phyloP scores from a whole-genome alignment of 2,797 vertebrate genomes.

The Sebastes jordani region DNA sequence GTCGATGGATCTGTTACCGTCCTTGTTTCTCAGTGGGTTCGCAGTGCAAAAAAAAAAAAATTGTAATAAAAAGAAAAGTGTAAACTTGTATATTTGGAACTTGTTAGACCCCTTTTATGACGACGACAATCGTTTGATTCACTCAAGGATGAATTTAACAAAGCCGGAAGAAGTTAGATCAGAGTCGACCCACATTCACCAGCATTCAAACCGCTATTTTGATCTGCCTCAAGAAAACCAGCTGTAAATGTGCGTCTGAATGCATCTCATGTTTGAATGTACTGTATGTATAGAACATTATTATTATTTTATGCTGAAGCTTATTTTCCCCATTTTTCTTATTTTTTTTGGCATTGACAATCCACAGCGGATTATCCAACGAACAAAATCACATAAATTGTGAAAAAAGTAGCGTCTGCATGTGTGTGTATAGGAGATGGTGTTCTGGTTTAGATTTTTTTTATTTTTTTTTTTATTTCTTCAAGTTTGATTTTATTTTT shows the following conservation, averaged over 20 bases:
- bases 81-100: conserved; percentile 9
- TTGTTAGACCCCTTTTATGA: conserved; percentile 14
- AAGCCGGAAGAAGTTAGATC: background rate
- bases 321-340: background rate
- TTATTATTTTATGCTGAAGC: background rate
- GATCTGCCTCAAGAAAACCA: conserved; percentile 21
- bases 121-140: conserved; percentile 49
- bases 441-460: conserved; percentile 3
- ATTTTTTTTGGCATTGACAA: conserved; percentile 60
- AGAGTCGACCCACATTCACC: conserved; percentile 44
- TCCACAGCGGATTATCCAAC: conserved; percentile 62
- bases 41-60: background rate
- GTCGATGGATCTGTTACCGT: conserved; percentile 33
- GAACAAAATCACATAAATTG: conserved; percentile 32
- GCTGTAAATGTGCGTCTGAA: conserved; percentile 23
- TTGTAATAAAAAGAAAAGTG: conserved; percentile 14
- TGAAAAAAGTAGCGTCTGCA: conserved; percentile 29
- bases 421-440: conserved; percentile 37
- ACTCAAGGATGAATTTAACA: background rate
- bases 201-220: conserved; percentile 49
- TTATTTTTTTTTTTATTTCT: background rate
- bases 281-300: conserved; percentile 29
- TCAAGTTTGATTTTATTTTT: conserved; percentile 18
- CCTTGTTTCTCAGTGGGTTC: conserved; percentile 31
- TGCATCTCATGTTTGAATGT: conserved; percentile 55